Base-by-base conservation (phyloP, 92 coral and sea anemone genomes). In the Diadumene lineata region DNA sequence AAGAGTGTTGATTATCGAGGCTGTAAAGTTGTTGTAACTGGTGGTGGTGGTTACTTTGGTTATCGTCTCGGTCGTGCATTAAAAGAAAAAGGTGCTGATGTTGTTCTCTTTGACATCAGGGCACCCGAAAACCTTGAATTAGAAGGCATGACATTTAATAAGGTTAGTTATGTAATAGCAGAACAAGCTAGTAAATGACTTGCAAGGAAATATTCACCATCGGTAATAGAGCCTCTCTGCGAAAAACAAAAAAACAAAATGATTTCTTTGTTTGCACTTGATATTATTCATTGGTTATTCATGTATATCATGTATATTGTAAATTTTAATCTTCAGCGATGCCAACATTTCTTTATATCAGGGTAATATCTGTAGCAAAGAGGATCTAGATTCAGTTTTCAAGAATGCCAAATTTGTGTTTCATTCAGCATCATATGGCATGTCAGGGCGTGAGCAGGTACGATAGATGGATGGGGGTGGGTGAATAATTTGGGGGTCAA, bases 361-460 rank as follows among this genome's bases (percentile, higher is more conserved):
- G 93, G 97, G 97, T 34, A 68, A 79, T 34, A 26, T 91, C 26
- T 76, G 82, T 24, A 56, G 68, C 27, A 66, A 46, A 13, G 64
- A 69, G 4, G 81, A 77, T 62, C 79, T 88, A 15, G 53, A 70
- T 1, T 56, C 73, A 31, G 76, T 68, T 30, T 50, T 79, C 21
- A 34, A 68, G 24, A 74, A 73, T 7, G 73, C 74, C 24, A 60
- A 53, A 34, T 23, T 87, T 78, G 90, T 91, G 4, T 91, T 91
- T 64, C 97, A 91, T 50, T 64, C 84, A 48, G 97, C 97, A 11
- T 91, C 97, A 0, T 91, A 91, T 78, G 97, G 97, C 65, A 91
- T 91, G 97, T 91, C 97, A 56, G 97, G 97, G 21, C 86, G 93
- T 53, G 97, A 91, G 8, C 97, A 91, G 84, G 97, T 91, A 7